phyloP scores from a whole-genome alignment of 1,140 invertebrate genomes.

The Cecropterus lyciades region DNA sequence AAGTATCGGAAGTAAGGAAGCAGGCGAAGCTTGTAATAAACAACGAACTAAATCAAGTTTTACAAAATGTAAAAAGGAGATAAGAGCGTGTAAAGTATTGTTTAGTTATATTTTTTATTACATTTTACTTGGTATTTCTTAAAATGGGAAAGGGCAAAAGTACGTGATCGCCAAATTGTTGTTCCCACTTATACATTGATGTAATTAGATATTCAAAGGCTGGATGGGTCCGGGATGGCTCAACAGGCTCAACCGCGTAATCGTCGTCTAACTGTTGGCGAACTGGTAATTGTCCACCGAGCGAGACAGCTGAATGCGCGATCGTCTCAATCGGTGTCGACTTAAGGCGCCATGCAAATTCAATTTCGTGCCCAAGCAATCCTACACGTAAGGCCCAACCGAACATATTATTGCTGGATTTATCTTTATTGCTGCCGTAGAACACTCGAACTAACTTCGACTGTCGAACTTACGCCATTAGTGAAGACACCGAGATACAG shows the following conservation, averaged over 20 bases:
- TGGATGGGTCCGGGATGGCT: constrained; percentile 41
- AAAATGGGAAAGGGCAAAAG: background rate
- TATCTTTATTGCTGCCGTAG: constrained; percentile 82
- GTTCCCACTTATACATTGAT: constrained; percentile 14
- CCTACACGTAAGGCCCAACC: constrained; percentile 77
- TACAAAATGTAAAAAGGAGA: too few relatives aligned
- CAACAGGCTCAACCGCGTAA: constrained; percentile 58
- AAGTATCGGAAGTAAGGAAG: too few relatives aligned
- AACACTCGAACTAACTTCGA: constrained; percentile 81
- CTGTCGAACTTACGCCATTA: constrained; percentile 83
- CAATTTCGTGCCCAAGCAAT: constrained; percentile 80
- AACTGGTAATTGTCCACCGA: constrained; percentile 72
- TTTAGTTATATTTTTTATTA: constrained; percentile 6
- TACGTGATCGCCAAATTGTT: background rate
- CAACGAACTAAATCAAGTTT: too few relatives aligned
- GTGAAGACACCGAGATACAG: constrained; percentile 81
- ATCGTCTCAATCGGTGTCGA: constrained; percentile 70
- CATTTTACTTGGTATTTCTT: background rate
- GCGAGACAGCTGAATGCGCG: constrained; percentile 58
- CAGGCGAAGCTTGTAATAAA: too few relatives aligned
- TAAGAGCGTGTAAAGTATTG: too few relatives aligned
- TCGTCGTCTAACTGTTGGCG: constrained; percentile 61
- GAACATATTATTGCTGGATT: constrained; percentile 83
- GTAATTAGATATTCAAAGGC: constrained; percentile 40
- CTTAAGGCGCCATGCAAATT: constrained; percentile 83